Evolutionary conservation across 2,888 invertebrate genomes (phyloP).

Genomic region (Dynastes maya): DNA sequence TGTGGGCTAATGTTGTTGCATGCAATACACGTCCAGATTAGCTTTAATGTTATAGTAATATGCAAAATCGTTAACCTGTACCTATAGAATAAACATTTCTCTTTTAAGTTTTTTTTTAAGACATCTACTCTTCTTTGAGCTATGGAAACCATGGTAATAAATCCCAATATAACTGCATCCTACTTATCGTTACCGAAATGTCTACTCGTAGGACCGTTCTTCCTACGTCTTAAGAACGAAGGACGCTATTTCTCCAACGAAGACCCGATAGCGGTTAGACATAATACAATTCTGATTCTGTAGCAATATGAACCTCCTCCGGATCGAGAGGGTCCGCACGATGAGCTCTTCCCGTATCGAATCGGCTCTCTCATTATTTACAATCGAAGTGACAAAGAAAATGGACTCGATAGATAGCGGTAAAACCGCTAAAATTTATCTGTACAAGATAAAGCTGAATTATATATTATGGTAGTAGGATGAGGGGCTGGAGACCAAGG

Average conservation of each 20-base stretch:
- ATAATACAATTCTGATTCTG: slow-evolving; percentile 23
- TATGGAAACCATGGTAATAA: slow-evolving; percentile 13
- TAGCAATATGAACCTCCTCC: slow-evolving; percentile 18
- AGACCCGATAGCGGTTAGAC: not conserved
- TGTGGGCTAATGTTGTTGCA: no score
- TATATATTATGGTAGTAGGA: slow-evolving; percentile 8
- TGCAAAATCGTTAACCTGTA: no score
- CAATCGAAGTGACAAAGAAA: slow-evolving; percentile 52
- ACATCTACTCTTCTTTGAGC: not conserved
- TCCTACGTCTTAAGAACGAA: not conserved
- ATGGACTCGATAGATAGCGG: slow-evolving; percentile 49
- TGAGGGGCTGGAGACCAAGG: not conserved
- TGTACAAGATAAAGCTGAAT: slow-evolving; percentile 34
- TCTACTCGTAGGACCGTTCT: not conserved
- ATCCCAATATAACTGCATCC: slow-evolving; percentile 7
- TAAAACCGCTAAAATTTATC: slow-evolving; percentile 45
- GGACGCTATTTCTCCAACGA: not conserved
- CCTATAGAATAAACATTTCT: no score
- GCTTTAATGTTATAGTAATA: no score
- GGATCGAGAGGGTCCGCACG: not conserved
- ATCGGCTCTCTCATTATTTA: slow-evolving; percentile 55
- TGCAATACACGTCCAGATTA: no score
- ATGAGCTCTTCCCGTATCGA: slow-evolving; percentile 41
- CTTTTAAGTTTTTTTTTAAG: no score
- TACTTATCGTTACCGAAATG: slow-evolving; percentile 31